phyloP scores from a whole-genome alignment of 2,888 invertebrate genomes.

The Scotopteryx bipunctaria region DNA sequence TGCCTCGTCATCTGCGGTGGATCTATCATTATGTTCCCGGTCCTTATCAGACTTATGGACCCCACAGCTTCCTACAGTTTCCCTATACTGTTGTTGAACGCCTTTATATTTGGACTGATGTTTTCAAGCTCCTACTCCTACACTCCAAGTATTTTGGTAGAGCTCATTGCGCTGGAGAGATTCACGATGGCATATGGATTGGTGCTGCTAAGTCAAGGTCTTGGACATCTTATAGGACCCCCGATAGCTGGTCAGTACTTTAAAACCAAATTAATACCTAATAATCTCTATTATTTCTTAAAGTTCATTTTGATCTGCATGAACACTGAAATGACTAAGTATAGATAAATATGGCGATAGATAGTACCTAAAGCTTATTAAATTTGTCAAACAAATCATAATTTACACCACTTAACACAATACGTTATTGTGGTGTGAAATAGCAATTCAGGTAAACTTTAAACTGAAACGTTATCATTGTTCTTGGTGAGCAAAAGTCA shows the following conservation, averaged over 20 bases:
- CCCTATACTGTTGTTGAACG: conserved; percentile 76
- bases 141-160: conserved; percentile 95
- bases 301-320: not conserved
- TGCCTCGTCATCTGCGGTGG: conserved; percentile 88
- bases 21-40: conserved; percentile 84
- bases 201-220: conserved; percentile 93
- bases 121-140: conserved; percentile 96
- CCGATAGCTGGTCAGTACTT: conserved; percentile 91
- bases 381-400: not conserved
- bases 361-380: not conserved
- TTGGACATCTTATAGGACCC: conserved; percentile 96
- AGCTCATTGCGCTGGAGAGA: conserved; percentile 93
- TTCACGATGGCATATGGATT: conserved; percentile 97
- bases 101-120: conserved; percentile 92
- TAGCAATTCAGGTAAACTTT: not conserved
- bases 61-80: conserved; percentile 70
- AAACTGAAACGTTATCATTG: conserved; percentile 21
- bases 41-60: conserved; percentile 70
- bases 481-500: conserved; percentile 1
- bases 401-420: not conserved
- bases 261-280: too few relatives aligned
- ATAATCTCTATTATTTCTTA: too few relatives aligned
- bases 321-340: too few relatives aligned
- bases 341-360: too few relatives aligned
- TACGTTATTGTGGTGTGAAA: not conserved